Evolutionary conservation across 2,113 vertebrate genomes (phyloP), one percentile per base, ranked within the genome.

Genomic region (Ailuropoda melanoleuca): DNA sequence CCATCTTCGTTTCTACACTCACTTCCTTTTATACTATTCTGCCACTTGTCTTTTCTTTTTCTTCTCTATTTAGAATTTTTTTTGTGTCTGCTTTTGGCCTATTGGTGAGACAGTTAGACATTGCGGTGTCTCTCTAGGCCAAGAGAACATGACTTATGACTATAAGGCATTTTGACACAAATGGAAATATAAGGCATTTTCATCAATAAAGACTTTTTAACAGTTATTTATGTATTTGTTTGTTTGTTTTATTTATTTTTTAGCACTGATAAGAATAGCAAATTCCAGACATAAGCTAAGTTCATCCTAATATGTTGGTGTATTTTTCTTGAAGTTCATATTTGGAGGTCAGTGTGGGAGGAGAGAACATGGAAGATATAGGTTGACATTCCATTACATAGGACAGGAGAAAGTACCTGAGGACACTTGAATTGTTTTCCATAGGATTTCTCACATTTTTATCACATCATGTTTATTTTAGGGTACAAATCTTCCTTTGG

Each of bases 401-500:
- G 50, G 43, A 5, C 21, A 46, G 21, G 83, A 94, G 50, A 95
- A 96, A 53, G 23, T 94, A 68, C 3, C 29, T 8, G 72, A 89
- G 75, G 48, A 74, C 37, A 29, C 37, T 92, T 85, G 0, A 8
- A 94, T 23, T 93, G n/a, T 97, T 82, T 90, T 83, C 4, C 70
- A 93, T 34, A 64, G 46, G 87, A 96, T 95, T 83, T 89, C 64
- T 81, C 34, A 3, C 31, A 23, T 88, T 53, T 86, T 31, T 2
- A 66, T 92, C 56, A 75, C 23, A 64, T 95, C 34, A 21, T 15
- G 64, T 34, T 86, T 31, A 53, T 64, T 97, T 62, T 93, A 95
- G 24, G 66, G 48, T 23, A 43, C 48, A 95, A 68, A 86, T 80
- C 66, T 96, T 94, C 55, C 68, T 66, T 60, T 83, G 75, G 92